Base-by-base conservation (phyloP, 1,140 invertebrate genomes). In the Aphaenogaster rudis region DNA sequence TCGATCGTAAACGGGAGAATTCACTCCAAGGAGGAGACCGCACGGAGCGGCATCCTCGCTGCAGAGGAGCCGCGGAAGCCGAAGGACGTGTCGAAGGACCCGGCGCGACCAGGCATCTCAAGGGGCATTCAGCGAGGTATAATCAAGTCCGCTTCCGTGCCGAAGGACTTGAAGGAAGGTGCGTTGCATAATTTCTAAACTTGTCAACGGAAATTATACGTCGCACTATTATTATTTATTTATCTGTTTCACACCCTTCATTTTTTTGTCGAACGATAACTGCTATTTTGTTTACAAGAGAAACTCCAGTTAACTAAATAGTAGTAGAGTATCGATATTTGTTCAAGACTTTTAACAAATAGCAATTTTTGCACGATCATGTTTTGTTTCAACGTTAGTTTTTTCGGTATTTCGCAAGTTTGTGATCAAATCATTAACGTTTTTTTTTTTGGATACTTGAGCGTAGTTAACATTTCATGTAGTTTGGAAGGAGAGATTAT, bases 121-220 rank as follows among this genome's bases (percentile, higher is more conserved):
- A 57, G 52, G 39, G 66, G 48, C 21, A 61, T 67, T 33, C 63
- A 81, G 0, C 57, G 88, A 48, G 42, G 79, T 28, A 90, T 93
- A 33, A 64, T 88, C 39, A 94, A 95, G 66, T 94, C 94, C 8
- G 88, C 92, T 7, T 94, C 93, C 21, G 91, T 93, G 7, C 93
- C 94, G 1, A 69, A 87, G 7, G 91, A 93, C 77, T 87, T 94
- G 48, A 91, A 92, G 74, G 91, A 94, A 92, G 93, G 94, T 94
- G 84, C 87, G 79, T 45, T 42, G 64, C 64, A 21, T 74, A 21
- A 82, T 61, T 82, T 33, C 11, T 48, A 36, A 48, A 59, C n/a
- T 39, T 39, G 1, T 15, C 36, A 21, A 36, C 2, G 5, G 5
- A 52, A 42, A 45, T 69, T 28, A 33, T n/a, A 6, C 4, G n/a